Evolutionary conservation across 37 sponge, comb jelly and placozoan genomes (phyloP), one percentile per base, ranked within the genome.

Genomic region (Mnemiopsis leidyi): DNA sequence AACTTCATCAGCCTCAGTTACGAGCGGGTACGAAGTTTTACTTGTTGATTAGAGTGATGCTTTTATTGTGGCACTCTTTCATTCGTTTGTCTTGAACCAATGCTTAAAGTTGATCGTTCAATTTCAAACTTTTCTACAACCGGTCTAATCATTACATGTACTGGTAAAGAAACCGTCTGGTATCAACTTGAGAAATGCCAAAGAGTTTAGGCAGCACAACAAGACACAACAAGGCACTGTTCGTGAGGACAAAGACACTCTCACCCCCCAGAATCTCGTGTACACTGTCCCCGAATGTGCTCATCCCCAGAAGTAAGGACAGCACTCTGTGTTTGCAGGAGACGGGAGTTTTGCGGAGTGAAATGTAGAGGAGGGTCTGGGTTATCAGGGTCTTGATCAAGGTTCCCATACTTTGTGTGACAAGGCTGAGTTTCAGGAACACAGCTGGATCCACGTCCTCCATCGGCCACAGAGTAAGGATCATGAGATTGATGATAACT

Each of bases 21-120:
- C 82, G 82, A 82, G 82, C 3, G 82, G 82, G 82, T 82, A 82
- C 61, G 61, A n/a, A n/a, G n/a, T n/a, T n/a, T n/a, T n/a, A n/a
- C n/a, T n/a, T n/a, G n/a, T n/a, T n/a, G n/a, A n/a, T n/a, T n/a
- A n/a, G n/a, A n/a, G n/a, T n/a, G n/a, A n/a, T n/a, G n/a, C n/a
- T n/a, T n/a, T n/a, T n/a, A n/a, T n/a, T n/a, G n/a, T n/a, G n/a
- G n/a, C n/a, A n/a, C n/a, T n/a, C n/a, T n/a, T n/a, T n/a, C n/a
- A n/a, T n/a, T n/a, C n/a, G n/a, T n/a, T n/a, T n/a, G n/a, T n/a
- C n/a, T n/a, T n/a, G n/a, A n/a, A n/a, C n/a, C n/a, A n/a, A n/a
- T n/a, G n/a, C n/a, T n/a, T n/a, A n/a, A n/a, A n/a, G n/a, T n/a
- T n/a, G n/a, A n/a, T n/a, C n/a, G n/a, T n/a, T n/a, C n/a, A n/a